Evolutionary conservation across 2,113 vertebrate genomes (phyloP), one percentile per base, ranked within the genome.

Genomic region (Elaphurus davidianus): DNA sequence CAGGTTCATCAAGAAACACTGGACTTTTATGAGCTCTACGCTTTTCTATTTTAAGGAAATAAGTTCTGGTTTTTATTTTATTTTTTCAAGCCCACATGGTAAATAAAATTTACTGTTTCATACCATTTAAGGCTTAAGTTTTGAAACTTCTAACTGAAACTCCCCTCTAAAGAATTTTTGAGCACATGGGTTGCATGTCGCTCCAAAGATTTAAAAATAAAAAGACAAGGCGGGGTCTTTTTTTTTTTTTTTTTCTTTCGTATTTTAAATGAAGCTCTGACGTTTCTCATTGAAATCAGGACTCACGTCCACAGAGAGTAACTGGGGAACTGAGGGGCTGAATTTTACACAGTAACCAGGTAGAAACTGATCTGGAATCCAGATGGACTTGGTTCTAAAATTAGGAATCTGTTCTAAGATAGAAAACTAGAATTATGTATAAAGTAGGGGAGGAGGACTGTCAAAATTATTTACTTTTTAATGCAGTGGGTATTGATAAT

Each of bases 1-100:
- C 33, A 62, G 13, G 47, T 64, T 93, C 52, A 28, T 59, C 76
- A 40, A 55, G 86, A 76, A 81, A 14, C 27, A 57, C 23, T 60
- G 43, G 59, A 62, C 13, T 60, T 87, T 59, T 36, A 60, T 54
- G 84, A 81, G 23, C n/a, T 5, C 14, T 62, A 2, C n/a, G 6
- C 54, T 67, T 95, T 96, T 86, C 54, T 94, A 13, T 93, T 86
- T 89, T 91, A 89, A 97, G 83, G 45, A 92, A 67, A 47, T 60
- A 33, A 52, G 30, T 36, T 62, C 50, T 83, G 71, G 36, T 67
- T 92, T 95, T 88, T 40, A 87, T 74, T 94, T 82, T 82, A 52
- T 85, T n/a, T 55, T 64, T 67, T 92, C 36, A 83, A 89, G 36
- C 21, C 60, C 30, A 28, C 13, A 2, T 78, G 25, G 52, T 57